Base-by-base conservation (phyloP, 2,113 vertebrate genomes). In the Barnardius zonarius region DNA sequence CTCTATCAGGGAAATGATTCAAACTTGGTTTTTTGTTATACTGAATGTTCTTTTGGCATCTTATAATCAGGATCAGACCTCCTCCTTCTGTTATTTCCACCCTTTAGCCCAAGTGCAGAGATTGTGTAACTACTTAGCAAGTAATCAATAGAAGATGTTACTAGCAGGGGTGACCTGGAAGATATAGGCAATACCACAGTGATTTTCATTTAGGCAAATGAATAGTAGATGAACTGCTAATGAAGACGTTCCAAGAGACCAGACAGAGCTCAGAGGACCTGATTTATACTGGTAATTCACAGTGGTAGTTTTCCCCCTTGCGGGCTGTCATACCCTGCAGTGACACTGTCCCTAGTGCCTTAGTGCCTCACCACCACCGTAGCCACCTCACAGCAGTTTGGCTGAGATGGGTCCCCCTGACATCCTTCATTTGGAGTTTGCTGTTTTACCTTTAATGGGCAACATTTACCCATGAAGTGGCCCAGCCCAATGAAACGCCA, bases 1-100 rank as follows among this genome's bases (percentile, higher is more conserved):
- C 84, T 88, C 92, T 77, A 39, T 67, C 79, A 94, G 91, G 72
- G 95, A 95, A 95, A 95, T 93, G 78, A 95, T 93, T 95, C 89
- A 57, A 77, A 35, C 68, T 92, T 76, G 43, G 0, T 3, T 82
- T 82, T 86, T 85, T 74, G 30, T 95, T 86, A n/a, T 85, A 78
- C 46, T 64, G 81, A 67, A 52, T 84, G 37, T 85, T 70, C 52
- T 91, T 93, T 59, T 8, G 17, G 49, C 83, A 73, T 62, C 35
- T 79, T 86, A 44, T 35, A 44, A 59, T 76, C 76, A 59, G 61
- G 25, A 92, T 79, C 64, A 81, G 12, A 91, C 62, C 48, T 92
- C 44, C 14, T 73, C 8, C 68, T 84, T 84, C 48, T 82, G 62
- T 73, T 62, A 41, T 18, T 72, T 43, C 64, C 55, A 78, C 76